These are phyloP conservation scores for Hyphantria cunea DNA, from an alignment of 1,140 invertebrate species.

Conservation along the genomic window DNA sequence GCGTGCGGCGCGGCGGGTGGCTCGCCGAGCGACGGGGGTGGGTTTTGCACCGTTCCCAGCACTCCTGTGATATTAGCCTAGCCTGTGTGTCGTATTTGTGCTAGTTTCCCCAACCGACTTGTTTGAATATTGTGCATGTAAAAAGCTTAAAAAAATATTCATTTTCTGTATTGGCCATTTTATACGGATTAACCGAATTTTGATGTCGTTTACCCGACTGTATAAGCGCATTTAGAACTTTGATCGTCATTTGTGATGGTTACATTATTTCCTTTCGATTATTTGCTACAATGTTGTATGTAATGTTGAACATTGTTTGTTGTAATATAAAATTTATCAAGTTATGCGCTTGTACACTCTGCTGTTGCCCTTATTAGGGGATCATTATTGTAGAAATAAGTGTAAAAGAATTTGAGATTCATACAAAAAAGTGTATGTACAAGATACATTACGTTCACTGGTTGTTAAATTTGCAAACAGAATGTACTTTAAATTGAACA, in stretches of 20 bases:
- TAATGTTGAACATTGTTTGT: slow-evolving; percentile 64
- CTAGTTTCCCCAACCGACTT: slow-evolving; percentile 72
- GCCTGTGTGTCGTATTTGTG: slow-evolving; percentile 78
- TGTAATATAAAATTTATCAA: slow-evolving; percentile 60
- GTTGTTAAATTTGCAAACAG: slow-evolving; percentile 50
- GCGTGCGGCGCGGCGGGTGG: slow-evolving; percentile 10
- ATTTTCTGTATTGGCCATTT: slow-evolving; percentile 68
- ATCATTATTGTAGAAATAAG: slow-evolving; percentile 12
- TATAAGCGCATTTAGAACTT: slow-evolving; percentile 61
- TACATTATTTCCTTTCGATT: slow-evolving; percentile 60
- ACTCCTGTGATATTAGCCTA: slow-evolving; percentile 81
- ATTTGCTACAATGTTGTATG: slow-evolving; percentile 48
- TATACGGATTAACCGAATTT: slow-evolving; percentile 71
- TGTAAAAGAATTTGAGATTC: slow-evolving; percentile 14
- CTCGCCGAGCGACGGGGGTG: slow-evolving; percentile 26
- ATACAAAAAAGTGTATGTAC: slow-evolving; percentile 26
- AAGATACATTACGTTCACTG: slow-evolving; percentile 46
- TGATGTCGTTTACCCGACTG: slow-evolving; percentile 60
- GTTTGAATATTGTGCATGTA: slow-evolving; percentile 74
- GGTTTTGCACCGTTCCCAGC: slow-evolving; percentile 68
- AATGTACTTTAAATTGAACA: slow-evolving; percentile 59
- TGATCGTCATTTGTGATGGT: slow-evolving; percentile 50
- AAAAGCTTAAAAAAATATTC: slow-evolving; percentile 63
- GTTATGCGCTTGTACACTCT: slow-evolving; percentile 61
- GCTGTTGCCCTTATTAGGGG: slow-evolving; percentile 38